Evolutionary conservation across 1,140 invertebrate species (phyloP).

Genomic region (Stenopsyche tienmushanensis): DNA sequence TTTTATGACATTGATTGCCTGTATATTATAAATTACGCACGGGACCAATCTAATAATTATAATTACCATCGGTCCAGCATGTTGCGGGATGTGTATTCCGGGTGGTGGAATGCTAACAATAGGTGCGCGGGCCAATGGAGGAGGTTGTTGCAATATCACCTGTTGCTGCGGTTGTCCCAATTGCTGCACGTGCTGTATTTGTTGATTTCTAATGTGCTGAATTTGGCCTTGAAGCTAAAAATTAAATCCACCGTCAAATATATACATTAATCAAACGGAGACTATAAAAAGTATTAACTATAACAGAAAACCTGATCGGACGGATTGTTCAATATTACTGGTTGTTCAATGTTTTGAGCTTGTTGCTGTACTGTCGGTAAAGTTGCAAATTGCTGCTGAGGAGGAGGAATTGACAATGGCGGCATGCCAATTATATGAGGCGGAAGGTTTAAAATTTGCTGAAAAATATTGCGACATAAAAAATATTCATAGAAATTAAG

Average conservation of each 20-base stretch:
- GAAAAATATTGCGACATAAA: too few species aligned
- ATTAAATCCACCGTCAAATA: neutral
- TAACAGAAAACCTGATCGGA: slow-evolving; percentile 1
- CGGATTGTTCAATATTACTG: slow-evolving; percentile 22
- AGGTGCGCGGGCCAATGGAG: slow-evolving; percentile 23
- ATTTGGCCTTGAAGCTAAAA: slow-evolving; percentile 17
- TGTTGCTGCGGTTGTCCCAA: slow-evolving; percentile 24
- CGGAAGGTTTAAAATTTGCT: slow-evolving; percentile 22
- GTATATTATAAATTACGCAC: too few species aligned
- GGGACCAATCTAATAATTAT: neutral
- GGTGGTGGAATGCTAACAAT: slow-evolving; percentile 38
- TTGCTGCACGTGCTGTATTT: slow-evolving; percentile 26
- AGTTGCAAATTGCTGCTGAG: slow-evolving; percentile 31
- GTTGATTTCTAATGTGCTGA: slow-evolving; percentile 21
- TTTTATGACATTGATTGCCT: neutral
- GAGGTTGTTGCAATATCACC: slow-evolving; percentile 32
- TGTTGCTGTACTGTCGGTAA: slow-evolving; percentile 21
- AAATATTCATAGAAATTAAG: too few species aligned
- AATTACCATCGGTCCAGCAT: slow-evolving; percentile 36
- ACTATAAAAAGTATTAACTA: neutral
- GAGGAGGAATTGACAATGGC: slow-evolving; percentile 33
- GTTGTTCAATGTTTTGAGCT: slow-evolving; percentile 28
- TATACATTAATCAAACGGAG: neutral
- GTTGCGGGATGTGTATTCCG: slow-evolving; percentile 39
- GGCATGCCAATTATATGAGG: slow-evolving; percentile 20